Percentiles rank a stretch among this genome's conserved stretches.
phyloP scores from a whole-genome alignment of 64 coral and sea anemone genomes.

The Hydrozoanthus tunicans region DNA sequence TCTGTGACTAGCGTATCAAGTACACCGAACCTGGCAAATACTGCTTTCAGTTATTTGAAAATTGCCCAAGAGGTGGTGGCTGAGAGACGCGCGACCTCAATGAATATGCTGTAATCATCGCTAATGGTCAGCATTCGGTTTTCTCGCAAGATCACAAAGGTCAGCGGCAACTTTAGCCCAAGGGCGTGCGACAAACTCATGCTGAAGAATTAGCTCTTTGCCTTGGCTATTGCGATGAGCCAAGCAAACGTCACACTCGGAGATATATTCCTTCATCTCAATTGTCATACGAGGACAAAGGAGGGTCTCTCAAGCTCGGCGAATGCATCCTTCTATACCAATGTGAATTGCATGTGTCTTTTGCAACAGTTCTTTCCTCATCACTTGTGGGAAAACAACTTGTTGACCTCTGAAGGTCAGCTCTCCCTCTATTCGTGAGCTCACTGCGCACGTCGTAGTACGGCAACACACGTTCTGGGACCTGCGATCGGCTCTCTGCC shows the following conservation, averaged over 20 bases:
- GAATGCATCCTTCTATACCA: background rate
- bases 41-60: slow-evolving; percentile 2
- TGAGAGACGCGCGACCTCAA: background rate
- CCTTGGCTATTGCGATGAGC: background rate
- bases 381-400: too few relatives aligned
- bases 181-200: slow-evolving; percentile 18
- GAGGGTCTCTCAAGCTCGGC: background rate
- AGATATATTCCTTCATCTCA: background rate
- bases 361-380: background rate
- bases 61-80: background rate
- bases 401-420: too few relatives aligned
- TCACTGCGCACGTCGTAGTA: too few relatives aligned
- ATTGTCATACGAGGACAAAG: background rate
- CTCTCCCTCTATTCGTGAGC: too few relatives aligned
- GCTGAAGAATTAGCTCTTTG: slow-evolving; percentile 26
- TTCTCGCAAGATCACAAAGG: slow-evolving; percentile 15
- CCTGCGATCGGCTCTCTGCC: too few relatives aligned
- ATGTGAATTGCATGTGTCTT: background rate
- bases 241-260: background rate
- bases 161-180: background rate
- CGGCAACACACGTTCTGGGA: too few relatives aligned
- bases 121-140: background rate
- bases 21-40: slow-evolving; percentile 23
- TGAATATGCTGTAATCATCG: background rate
- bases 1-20: background rate